Evolutionary conservation across 2,113 vertebrate species (phyloP).

Genomic region (Neomonachus schauinslandi): DNA sequence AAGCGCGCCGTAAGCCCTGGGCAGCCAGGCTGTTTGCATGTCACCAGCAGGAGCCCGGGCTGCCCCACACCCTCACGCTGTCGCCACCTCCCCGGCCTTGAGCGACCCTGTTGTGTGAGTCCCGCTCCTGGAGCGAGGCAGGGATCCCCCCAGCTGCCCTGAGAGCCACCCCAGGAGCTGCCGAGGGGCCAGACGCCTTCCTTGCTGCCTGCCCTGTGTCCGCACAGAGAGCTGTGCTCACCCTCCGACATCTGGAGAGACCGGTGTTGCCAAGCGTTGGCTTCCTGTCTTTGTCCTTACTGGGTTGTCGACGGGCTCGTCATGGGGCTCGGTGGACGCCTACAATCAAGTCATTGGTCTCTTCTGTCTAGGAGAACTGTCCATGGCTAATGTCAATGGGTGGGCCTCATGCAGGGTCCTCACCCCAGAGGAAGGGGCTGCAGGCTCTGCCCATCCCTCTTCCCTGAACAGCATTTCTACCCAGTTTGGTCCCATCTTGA

Average conservation of each 20-base stretch:
- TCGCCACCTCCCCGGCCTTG: not conserved
- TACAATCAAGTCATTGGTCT: not conserved
- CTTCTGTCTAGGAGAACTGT: not conserved
- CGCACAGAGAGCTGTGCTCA: too few species aligned
- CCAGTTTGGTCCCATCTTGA: not conserved
- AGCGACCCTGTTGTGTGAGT: not conserved
- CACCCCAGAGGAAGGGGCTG: not conserved
- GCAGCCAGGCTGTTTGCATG: not conserved
- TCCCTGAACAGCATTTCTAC: too few species aligned
- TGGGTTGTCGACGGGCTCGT: not conserved
- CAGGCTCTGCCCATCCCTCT: not conserved
- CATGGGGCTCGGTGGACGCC: rapidly evolving
- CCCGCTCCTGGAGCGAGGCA: too few species aligned
- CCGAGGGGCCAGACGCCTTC: not conserved
- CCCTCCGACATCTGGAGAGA: not conserved
- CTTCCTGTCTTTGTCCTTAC: not conserved
- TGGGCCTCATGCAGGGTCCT: not conserved
- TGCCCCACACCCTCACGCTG: not conserved
- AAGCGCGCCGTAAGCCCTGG: not conserved
- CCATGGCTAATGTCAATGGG: too few species aligned
- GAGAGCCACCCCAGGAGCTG: not conserved
- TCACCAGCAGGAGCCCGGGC: not conserved
- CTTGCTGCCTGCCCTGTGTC: too few species aligned
- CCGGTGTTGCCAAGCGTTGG: rapidly evolving
- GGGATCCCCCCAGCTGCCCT: not conserved